These are phyloP conservation scores for Ophion costatus DNA, from an alignment of 2,888 invertebrate genomes.

Conservation along the genomic window DNA sequence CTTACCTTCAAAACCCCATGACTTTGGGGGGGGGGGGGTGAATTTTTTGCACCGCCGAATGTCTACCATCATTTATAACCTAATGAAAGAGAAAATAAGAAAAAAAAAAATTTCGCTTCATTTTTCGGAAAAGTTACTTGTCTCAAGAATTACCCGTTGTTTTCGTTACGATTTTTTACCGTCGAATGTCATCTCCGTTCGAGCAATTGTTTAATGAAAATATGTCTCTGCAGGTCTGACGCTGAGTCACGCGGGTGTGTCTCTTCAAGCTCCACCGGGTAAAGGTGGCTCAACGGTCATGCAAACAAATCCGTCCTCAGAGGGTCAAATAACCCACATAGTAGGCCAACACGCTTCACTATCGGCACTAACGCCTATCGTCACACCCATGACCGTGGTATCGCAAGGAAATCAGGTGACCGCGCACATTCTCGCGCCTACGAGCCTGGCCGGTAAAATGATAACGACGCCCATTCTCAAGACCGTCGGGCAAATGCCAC, in stretches of 20 bases:
- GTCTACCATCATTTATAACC: too few species aligned
- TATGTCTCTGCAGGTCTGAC: constrained; percentile 77
- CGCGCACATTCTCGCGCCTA: constrained; percentile 87
- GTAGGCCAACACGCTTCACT: constrained; percentile 81
- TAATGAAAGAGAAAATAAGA: too few species aligned
- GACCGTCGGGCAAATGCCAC: constrained; percentile 86
- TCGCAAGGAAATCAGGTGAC: constrained; percentile 86
- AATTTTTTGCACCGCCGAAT: too few species aligned
- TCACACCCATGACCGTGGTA: constrained; percentile 85
- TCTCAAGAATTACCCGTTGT: too few species aligned
- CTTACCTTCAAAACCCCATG: too few species aligned
- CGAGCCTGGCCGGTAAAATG: constrained; percentile 89
- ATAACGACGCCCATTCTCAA: constrained; percentile 85
- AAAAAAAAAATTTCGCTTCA: too few species aligned
- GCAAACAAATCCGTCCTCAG: constrained; percentile 80
- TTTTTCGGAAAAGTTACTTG: too few species aligned
- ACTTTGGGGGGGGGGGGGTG: too few species aligned
- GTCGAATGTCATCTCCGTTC: not conserved
- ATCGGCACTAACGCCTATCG: constrained; percentile 87
- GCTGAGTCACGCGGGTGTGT: constrained; percentile 83
- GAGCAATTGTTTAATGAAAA: not conserved
- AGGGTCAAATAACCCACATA: constrained; percentile 83
- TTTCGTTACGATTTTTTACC: constrained; percentile 16
- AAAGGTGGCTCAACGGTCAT: constrained; percentile 78
- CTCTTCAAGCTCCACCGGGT: constrained; percentile 81